Evolutionary conservation across 2,888 invertebrate genomes (phyloP).

Genomic region (Drosophila nigritarsus): DNA sequence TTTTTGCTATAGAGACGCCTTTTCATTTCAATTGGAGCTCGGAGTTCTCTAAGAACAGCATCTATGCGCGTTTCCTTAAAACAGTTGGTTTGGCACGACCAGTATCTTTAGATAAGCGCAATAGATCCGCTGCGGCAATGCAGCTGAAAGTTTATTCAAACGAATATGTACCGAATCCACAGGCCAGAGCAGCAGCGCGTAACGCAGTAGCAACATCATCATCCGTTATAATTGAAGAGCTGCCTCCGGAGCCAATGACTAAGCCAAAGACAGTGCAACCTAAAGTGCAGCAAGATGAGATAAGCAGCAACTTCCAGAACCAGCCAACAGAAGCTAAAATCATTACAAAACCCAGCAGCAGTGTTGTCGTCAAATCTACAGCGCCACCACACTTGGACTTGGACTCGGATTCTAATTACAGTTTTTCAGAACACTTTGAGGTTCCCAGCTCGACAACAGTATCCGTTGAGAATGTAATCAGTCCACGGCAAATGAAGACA

Average conservation of each 20-base stretch:
- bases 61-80: slow-evolving; percentile 82
- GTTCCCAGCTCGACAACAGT: slow-evolving; percentile 51
- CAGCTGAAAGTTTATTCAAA: slow-evolving; percentile 23
- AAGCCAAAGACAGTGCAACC: not conserved
- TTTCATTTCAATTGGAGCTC: slow-evolving; percentile 71
- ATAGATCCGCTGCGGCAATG: not conserved
- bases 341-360: not conserved
- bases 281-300: slow-evolving; percentile 41
- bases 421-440: slow-evolving; percentile 84
- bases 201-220: slow-evolving; percentile 2
- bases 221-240: slow-evolving; percentile 9
- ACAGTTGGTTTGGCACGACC: slow-evolving; percentile 72
- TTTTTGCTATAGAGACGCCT: slow-evolving; percentile 66
- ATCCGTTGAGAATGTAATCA: not conserved
- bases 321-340: slow-evolving; percentile 12
- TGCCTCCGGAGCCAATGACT: not conserved
- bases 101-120: slow-evolving; percentile 44
- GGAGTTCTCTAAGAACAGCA: slow-evolving; percentile 57
- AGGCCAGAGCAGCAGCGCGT: slow-evolving; percentile 46
- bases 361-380: not conserved
- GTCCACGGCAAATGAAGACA: not conserved
- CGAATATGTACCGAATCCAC: slow-evolving; percentile 64
- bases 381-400: slow-evolving; percentile 46
- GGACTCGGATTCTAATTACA: slow-evolving; percentile 85
- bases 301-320: slow-evolving; percentile 47